Evolutionary conservation across 2,888 invertebrate species (phyloP).

Genomic region (Plebejus anna): DNA sequence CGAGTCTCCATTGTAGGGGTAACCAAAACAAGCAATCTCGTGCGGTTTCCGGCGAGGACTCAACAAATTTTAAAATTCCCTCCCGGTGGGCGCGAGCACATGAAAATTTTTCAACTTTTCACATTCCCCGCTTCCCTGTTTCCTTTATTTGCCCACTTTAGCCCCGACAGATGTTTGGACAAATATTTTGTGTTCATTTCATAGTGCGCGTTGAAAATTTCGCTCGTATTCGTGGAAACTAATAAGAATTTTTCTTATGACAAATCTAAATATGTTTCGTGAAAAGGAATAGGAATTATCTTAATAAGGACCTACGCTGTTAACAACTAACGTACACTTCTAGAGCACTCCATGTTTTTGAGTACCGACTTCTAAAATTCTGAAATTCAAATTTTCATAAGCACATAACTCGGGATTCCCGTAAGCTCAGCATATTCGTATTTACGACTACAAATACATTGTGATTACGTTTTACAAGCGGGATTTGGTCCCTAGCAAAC

Average conservation of each 20-base stretch:
- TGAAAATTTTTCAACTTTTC: constrained; percentile 45
- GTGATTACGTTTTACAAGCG: constrained; percentile 17
- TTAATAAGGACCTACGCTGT: not conserved
- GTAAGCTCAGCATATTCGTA: not conserved
- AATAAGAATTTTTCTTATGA: not conserved
- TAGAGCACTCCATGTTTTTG: not conserved
- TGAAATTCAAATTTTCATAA: not conserved
- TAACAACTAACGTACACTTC: not conserved
- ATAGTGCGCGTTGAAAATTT: constrained; percentile 7
- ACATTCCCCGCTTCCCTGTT: constrained; percentile 41
- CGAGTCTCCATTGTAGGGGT: constrained; percentile 5
- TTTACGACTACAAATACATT: not conserved
- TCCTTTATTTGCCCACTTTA: constrained; percentile 39
- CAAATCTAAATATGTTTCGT: not conserved
- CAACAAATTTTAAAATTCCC: constrained; percentile 62
- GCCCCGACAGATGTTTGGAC: constrained; percentile 28
- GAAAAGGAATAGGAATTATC: not conserved
- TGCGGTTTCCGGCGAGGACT: constrained; percentile 48
- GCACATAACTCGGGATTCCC: not conserved
- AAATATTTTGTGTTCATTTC: constrained; percentile 28
- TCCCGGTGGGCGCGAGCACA: constrained; percentile 50
- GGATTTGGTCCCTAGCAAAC: constrained; percentile 54
- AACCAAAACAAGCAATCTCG: constrained; percentile 34
- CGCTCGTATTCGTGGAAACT: not conserved
- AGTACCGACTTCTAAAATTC: not conserved